Evolutionary conservation across 2,797 vertebrate species (phyloP), one percentile per base, ranked within the genome.

Genomic region (Sus cebifrons): DNA sequence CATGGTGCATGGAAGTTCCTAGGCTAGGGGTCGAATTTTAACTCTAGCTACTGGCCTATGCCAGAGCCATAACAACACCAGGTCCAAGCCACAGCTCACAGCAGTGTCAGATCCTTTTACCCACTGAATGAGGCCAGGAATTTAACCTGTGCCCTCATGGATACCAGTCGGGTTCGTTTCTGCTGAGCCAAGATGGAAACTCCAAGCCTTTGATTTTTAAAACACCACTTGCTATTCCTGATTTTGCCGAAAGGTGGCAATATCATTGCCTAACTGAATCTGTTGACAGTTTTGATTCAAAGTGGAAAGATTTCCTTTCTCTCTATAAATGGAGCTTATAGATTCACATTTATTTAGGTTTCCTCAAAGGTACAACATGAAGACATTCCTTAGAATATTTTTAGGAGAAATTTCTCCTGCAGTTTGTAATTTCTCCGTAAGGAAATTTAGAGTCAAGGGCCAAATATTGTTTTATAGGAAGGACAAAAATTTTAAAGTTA

Each of bases 191-290:
- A 49, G 44, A 49, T 49, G 44, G 44, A 49, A 49, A 49, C 44
- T 49, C 44, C 44, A 49, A 49, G 6, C 44, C 44, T 49, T 49
- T 49, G 44, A 49, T 49, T 49, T 49, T 49, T 49, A 49, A 49
- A 49, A 49, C 6, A 49, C 44, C 44, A 18, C 29, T 5, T 32
- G 49, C 23, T 20, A n/a, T 96, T 93, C 71, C 82, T 64, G 14
- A 94, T 94, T 64, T 96, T 60, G 40, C 86, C 95, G 95, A 60
- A 83, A 97, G 89, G 27, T 95, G 95, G 89, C 94, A 92, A 36
- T 74, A 90, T 54, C 40, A 77, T 29, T 49, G 1, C 40, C 25
- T 64, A 92, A 60, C 10, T 8, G 27, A 89, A 78, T 94, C 86
- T 86, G 60, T 74, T 62, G 25, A 60, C 21, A 17, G 11, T 91